These are phyloP conservation scores for Balanococcus diminutus DNA, from an alignment of 2,888 invertebrate species.

Conservation along the genomic window DNA sequence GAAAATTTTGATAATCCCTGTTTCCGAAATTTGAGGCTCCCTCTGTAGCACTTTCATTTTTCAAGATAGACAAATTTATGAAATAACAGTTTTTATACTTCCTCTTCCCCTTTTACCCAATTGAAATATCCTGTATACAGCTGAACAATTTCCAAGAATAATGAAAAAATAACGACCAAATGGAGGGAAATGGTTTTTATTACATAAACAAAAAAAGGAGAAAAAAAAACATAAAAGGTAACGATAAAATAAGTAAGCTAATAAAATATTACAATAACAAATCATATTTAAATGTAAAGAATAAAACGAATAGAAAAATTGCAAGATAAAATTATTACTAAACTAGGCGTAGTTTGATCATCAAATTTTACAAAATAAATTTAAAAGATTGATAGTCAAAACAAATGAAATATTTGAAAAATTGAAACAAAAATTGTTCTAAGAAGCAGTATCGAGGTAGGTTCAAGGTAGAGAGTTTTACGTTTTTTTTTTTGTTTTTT, in stretches of 20 bases:
- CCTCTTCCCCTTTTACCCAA: too few relatives aligned
- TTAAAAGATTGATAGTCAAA: conserved; percentile 18
- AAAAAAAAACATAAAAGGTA: conserved; percentile 24
- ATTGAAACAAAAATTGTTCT: conserved; percentile 1
- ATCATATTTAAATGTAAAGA: conserved; percentile 40
- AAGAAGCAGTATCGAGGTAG: background rate
- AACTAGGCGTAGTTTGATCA: background rate
- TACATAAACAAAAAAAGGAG: conserved; percentile 25
- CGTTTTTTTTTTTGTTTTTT: background rate
- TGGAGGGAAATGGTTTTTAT: conserved; percentile 39
- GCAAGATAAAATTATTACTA: conserved; percentile 37
- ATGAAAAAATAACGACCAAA: background rate
- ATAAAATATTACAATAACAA: conserved; percentile 47
- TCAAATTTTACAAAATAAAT: background rate
- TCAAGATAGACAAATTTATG: too few relatives aligned
- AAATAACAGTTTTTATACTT: too few relatives aligned
- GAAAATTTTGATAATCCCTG: too few relatives aligned
- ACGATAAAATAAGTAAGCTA: conserved; percentile 46
- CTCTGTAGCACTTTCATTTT: too few relatives aligned
- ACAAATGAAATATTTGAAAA: background rate
- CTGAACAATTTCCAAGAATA: too few relatives aligned
- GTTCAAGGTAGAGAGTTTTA: background rate
- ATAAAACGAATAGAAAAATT: conserved; percentile 41
- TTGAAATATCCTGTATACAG: too few relatives aligned
- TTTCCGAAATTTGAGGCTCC: too few relatives aligned